Conservation (phyloP, 2,113 vertebrate species). For the Scopus umbretta region DNA sequence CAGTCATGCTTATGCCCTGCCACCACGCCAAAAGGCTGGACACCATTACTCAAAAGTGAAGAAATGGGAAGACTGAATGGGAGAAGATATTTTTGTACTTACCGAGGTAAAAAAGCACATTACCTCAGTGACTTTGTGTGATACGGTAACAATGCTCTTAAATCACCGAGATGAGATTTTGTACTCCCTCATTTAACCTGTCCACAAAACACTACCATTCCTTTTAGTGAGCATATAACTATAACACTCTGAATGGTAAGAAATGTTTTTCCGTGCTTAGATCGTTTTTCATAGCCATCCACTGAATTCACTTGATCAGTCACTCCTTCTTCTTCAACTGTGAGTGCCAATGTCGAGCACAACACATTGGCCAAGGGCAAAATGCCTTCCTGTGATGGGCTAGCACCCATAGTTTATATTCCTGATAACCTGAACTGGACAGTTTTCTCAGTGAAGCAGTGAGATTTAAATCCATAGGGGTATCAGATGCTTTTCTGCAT, state of each 20-base stretch:
- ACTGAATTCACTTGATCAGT: background rate
- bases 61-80: background rate
- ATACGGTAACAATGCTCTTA: background rate
- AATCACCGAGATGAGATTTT: background rate
- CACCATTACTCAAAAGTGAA: background rate
- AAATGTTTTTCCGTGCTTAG: background rate
- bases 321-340: background rate
- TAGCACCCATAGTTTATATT: background rate
- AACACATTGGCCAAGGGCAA: background rate
- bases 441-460: background rate
- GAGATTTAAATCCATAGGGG: background rate
- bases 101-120: background rate
- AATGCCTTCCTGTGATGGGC: background rate
- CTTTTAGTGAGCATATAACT: background rate
- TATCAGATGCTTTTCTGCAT: background rate
- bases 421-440: background rate
- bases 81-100: background rate
- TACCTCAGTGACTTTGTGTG: background rate
- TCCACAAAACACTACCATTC: background rate
- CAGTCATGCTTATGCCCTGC: background rate
- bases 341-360: background rate
- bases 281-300: background rate
- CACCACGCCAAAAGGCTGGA: background rate
- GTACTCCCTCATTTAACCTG: background rate
- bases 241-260: background rate